Evolutionary conservation across 2,888 invertebrate genomes (phyloP), one percentile per base, ranked within the genome.

Genomic region (Neuroscelio doddi): DNA sequence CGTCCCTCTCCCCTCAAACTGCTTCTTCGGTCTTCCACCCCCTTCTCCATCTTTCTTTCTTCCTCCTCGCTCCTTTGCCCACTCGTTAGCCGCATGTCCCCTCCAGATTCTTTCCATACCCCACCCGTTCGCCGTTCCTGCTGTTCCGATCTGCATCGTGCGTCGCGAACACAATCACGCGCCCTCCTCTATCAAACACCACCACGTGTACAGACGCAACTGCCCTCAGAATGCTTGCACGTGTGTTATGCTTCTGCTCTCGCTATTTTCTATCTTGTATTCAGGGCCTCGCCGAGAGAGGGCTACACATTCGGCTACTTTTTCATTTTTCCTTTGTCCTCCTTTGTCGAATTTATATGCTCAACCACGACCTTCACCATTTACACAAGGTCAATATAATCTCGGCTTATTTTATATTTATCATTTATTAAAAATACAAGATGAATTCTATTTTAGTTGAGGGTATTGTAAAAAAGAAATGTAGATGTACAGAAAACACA

Each of bases 171-270:
- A n/a, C n/a, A 4, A 2, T 5, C 8, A 38, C 38, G 10, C 21
- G 21, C 38, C 38, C 17, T 38, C 38, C 38, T 8, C 16, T 16
- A 10, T n/a, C 45, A 10, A 9, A 10, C 38, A 38, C 26, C 45
- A 49, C 58, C 58, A 58, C 58, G 58, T 58, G 58, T 21, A 58
- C 59, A 59, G 51, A 59, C 51, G 59, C 59, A 59, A 59, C 46
- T 46, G 51, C 51, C 58, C 51, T 39, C 45, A 45, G 15, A 58
- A 24, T 24, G 38, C 10, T 32, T 59, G 59, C 59, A 59, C 59
- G 59, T 59, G 59, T 59, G 59, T 51, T 59, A n/a, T n/a, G n/a
- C n/a, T n/a, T n/a, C n/a, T n/a, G 51, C 51, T 59, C 58, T 52
- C 58, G 44, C 24, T 38, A 44, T 57, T 38, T 56, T 46, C 45